Base-by-base conservation (phyloP, 2,888 invertebrate genomes). In the Polia nebulosa region DNA sequence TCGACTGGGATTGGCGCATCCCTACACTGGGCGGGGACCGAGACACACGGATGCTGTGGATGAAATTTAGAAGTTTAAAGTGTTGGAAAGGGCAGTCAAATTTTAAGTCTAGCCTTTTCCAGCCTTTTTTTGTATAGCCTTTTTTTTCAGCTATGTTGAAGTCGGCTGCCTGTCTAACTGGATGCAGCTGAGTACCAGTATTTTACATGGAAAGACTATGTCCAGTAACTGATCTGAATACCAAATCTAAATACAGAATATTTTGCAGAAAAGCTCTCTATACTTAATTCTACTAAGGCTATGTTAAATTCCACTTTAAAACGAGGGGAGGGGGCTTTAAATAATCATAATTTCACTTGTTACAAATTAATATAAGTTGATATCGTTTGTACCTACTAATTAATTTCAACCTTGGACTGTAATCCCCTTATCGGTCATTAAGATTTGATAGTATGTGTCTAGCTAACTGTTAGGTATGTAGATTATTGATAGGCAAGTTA, bases 1-100 rank as follows among this genome's bases (percentile, higher is more conserved):
- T 86, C 85, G 83, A 34, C 66, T 69, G 76, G 88, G 90, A 93
- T 94, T 94, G 95, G 93, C 76, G 76, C 80, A 51, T 51, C 53
- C 63, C 65, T 44, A 62, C 22, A 34, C 39, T 84, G 88, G 93
- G 92, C 89, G 91, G 90, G 80, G 84, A 87, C 66, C 52, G 69
- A 77, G 78, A 79, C 72, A 78, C 55, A 72, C 87, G 86, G 90
- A 92, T 90, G 90, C 82, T 84, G 85, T 57, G 65, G 61, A 44
- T 52, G 52, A 32, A 52, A 6, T 32, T 52, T 13, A 7, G 32
- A 52, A 51, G 29, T 7, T 7, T 41, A 7, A 11, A 22, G 20
- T 8, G n/a, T 20, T n/a, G 8, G 15, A 45, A 25, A 25, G 5
- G 6, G 20, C 15, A 25, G 11, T 45, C 2, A 45, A 22, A n/a